These are phyloP conservation scores for Hydrolagus affinis DNA, from an alignment of 2,113 vertebrate genomes.

Conservation along the genomic window DNA sequence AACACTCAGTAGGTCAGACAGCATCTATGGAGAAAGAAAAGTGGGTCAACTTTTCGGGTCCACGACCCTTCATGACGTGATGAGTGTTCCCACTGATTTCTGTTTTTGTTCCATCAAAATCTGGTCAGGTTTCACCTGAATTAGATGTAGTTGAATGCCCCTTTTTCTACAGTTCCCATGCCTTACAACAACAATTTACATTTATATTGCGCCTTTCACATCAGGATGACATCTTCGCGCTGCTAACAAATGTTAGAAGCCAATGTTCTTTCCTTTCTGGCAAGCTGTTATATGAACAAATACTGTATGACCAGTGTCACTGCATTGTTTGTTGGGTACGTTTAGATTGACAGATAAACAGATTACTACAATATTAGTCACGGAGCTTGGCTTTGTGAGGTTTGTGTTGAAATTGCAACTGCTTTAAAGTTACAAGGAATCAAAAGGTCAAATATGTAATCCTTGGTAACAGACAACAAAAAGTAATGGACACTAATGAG, in stretches of 20 bases:
- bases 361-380: neutral
- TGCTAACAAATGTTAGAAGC: neutral
- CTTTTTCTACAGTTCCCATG: neutral
- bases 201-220: too few relatives aligned
- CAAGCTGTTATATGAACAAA: neutral
- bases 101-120: too few relatives aligned
- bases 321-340: neutral
- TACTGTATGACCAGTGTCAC: neutral
- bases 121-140: neutral
- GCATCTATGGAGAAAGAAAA: too few relatives aligned
- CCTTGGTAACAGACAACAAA: neutral
- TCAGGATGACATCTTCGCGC: too few relatives aligned
- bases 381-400: neutral
- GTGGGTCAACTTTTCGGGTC: too few relatives aligned
- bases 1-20: too few relatives aligned
- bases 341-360: neutral
- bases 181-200: too few relatives aligned
- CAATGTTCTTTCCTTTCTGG: neutral
- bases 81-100: too few relatives aligned
- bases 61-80: too few relatives aligned
- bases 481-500: neutral
- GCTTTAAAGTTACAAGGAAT: neutral
- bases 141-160: neutral
- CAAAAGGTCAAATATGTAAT: neutral
- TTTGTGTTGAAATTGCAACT: neutral